These are phyloP conservation scores for Lathronympha strigana DNA, from an alignment of 2,888 invertebrate genomes.

Conservation along the genomic window DNA sequence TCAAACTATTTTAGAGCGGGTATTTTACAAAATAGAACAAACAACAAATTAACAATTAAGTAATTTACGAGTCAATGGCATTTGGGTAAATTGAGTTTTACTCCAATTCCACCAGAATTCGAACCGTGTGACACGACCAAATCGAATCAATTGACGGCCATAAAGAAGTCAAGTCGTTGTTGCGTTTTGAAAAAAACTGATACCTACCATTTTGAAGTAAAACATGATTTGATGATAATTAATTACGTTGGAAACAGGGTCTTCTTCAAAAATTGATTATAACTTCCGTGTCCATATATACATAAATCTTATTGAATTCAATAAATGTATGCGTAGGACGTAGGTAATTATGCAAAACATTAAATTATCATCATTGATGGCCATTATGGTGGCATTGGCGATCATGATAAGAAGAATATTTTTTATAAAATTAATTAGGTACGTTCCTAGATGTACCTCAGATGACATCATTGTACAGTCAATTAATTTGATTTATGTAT, in stretches of 20 bases:
- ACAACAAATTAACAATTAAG: conserved; percentile 13
- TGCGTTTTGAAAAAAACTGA: conserved; percentile 13
- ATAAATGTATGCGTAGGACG: too few species aligned
- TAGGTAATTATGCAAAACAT: conserved; percentile 11
- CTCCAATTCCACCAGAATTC: conserved; percentile 20
- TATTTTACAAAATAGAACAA: conserved; percentile 11
- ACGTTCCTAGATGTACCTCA: too few species aligned
- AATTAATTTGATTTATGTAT: too few species aligned
- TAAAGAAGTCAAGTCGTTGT: conserved; percentile 13
- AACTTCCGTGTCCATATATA: conserved; percentile 14
- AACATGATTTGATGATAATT: conserved; percentile 17
- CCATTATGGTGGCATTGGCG: neutral
- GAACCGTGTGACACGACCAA: conserved; percentile 25
- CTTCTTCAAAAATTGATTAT: conserved; percentile 3
- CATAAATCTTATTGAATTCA: conserved; percentile 1
- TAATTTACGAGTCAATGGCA: conserved; percentile 20
- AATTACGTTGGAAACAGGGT: conserved; percentile 20
- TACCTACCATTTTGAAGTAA: conserved; percentile 6
- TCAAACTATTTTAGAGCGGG: conserved; percentile 15
- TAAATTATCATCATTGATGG: conserved; percentile 4
- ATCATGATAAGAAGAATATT: too few species aligned
- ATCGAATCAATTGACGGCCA: conserved; percentile 21
- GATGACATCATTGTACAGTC: too few species aligned
- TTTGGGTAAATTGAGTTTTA: conserved; percentile 17
- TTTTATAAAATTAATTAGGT: too few species aligned